These are phyloP conservation scores for Spongilla lacustris DNA, from an alignment of 37 sponge, comb jelly and placozoan species.

Conservation along the genomic window DNA sequence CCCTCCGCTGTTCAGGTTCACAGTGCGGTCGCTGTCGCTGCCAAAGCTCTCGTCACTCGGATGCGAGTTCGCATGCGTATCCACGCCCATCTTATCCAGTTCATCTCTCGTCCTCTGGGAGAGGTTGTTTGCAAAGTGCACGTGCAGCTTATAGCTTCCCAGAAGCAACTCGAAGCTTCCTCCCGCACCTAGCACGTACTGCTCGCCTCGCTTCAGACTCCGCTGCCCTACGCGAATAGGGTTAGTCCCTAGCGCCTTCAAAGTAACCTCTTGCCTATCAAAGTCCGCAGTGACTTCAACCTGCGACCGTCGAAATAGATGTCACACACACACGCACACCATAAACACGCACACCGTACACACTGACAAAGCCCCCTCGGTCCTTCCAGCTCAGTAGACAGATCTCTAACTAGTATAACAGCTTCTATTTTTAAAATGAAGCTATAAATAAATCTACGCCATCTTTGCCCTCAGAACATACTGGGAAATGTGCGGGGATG, in stretches of 20 bases:
- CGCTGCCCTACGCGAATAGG: conserved; percentile 49
- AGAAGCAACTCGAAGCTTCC: conserved; percentile 53
- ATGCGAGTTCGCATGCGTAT: background rate
- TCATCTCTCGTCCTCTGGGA: background rate
- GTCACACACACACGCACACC: background rate
- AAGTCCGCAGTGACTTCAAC: conserved; percentile 75
- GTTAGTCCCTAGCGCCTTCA: conserved; percentile 55
- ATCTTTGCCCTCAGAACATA: too few species aligned
- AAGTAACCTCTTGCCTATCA: conserved; percentile 44
- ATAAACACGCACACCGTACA: conserved; percentile 5
- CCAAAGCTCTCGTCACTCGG: background rate
- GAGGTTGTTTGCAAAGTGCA: conserved; percentile 50
- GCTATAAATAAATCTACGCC: too few species aligned
- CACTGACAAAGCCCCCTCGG: too few species aligned
- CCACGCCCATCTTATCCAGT: background rate
- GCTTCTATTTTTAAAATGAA: too few species aligned
- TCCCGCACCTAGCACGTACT: conserved; percentile 38
- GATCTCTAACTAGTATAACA: too few species aligned
- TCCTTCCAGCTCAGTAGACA: too few species aligned
- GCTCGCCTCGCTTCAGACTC: conserved; percentile 24
- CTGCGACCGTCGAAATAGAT: conserved; percentile 14
- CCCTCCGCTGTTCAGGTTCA: too few species aligned
- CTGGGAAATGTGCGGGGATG: too few species aligned
- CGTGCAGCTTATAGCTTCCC: conserved; percentile 47
- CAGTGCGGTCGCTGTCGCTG: too few species aligned